phyloP scores from a whole-genome alignment of 2,888 invertebrate species.

The Parapristionchus giblindavisi region DNA sequence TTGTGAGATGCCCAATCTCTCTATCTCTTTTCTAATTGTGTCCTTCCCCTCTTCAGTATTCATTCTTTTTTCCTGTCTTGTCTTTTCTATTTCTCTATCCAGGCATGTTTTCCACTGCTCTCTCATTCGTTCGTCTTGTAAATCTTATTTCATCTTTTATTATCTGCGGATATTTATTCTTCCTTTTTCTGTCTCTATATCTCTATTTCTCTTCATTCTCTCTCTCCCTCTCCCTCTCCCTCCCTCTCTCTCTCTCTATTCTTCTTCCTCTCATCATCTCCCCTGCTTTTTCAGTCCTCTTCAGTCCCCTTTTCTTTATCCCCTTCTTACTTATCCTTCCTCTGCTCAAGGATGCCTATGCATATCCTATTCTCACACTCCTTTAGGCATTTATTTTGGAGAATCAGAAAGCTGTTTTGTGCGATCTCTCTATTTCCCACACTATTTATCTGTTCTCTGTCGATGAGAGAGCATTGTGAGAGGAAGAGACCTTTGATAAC shows the following conservation, averaged over 20 bases:
- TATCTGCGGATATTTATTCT: not conserved
- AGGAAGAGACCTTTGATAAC: too few species aligned
- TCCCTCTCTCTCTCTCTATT: too few species aligned
- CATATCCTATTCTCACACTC: not conserved
- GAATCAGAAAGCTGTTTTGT: too few species aligned
- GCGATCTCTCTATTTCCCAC: not conserved
- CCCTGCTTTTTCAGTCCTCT: not conserved
- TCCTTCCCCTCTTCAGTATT: conserved; percentile 2
- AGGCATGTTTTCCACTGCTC: not conserved
- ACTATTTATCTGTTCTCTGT: not conserved
- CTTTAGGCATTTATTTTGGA: too few species aligned
- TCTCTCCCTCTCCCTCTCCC: conserved; percentile 6
- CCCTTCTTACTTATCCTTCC: not conserved
- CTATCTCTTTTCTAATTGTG: not conserved
- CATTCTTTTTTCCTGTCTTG: not conserved
- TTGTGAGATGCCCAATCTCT: too few species aligned
- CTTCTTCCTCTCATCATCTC: not conserved
- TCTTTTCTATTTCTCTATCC: not conserved
- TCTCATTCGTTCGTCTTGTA: not conserved
- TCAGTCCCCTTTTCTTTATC: not conserved
- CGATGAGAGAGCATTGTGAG: too few species aligned
- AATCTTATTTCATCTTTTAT: not conserved
- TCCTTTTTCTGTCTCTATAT: conserved; percentile 15
- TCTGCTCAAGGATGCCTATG: not conserved
- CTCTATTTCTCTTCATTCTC: conserved; percentile 17